phyloP scores from a whole-genome alignment of 1,140 invertebrate genomes.

The Leguminivora glycinivorella region DNA sequence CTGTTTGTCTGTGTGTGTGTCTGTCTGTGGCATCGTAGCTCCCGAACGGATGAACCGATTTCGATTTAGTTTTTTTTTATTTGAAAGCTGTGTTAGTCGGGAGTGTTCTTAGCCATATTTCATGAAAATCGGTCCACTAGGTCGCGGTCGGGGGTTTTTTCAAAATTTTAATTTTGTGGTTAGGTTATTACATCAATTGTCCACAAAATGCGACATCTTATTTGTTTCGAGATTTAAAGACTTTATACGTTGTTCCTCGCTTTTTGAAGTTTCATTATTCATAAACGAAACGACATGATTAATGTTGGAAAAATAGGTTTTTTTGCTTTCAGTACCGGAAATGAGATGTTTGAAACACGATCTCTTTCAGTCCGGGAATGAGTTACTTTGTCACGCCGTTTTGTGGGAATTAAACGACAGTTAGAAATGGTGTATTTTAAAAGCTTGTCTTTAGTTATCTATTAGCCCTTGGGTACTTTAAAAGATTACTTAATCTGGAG shows the following conservation, averaged over 20 bases:
- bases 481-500: too few species aligned
- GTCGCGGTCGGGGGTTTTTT: too few species aligned
- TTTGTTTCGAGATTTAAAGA: neutral
- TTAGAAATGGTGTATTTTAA: neutral
- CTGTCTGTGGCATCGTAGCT: too few species aligned
- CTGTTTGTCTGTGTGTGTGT: too few species aligned
- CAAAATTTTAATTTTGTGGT: too few species aligned
- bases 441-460: too few species aligned
- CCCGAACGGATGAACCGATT: too few species aligned
- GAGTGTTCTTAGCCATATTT: too few species aligned
- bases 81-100: too few species aligned
- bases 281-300: conserved; percentile 45
- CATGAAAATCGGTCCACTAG: too few species aligned
- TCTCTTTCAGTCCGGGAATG: neutral
- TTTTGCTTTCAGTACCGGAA: conserved; percentile 33
- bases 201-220: neutral
- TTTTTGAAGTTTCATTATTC: conserved; percentile 43
- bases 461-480: too few species aligned
- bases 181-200: neutral
- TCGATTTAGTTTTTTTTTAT: too few species aligned
- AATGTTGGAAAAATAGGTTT: conserved; percentile 46
- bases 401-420: neutral
- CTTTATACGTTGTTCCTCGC: conserved; percentile 29
- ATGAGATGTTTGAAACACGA: conserved; percentile 30
- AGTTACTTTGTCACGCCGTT: neutral